Conservation (phyloP, 2,113 vertebrate species). For the Copsychus sechellarum region DNA sequence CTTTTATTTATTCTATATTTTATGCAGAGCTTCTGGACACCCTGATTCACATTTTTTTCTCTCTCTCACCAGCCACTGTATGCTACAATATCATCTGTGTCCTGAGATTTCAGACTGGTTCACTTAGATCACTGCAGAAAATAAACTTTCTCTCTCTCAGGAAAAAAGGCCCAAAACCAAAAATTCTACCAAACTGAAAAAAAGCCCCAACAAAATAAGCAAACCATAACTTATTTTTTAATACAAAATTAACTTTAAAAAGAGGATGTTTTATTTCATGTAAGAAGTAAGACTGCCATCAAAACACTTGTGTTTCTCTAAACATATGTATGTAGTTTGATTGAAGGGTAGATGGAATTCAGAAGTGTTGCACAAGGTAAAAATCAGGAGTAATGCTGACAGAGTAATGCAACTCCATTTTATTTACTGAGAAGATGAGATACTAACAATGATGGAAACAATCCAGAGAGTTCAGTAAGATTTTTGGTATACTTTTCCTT, state of each 20-base stretch:
- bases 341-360: background rate
- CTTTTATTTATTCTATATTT: slow-evolving; percentile 19
- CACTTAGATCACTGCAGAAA: background rate
- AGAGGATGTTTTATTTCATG: background rate
- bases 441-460: background rate
- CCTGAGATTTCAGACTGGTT: background rate
- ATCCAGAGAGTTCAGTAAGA: background rate
- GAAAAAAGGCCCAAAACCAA: background rate
- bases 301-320: background rate
- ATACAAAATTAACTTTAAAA: background rate
- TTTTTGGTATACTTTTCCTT: background rate
- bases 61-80: background rate
- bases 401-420: fast-evolving
- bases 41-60: background rate
- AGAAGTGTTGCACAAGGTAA: background rate
- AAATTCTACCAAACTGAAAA: background rate
- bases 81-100: background rate
- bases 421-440: background rate
- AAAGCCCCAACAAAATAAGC: background rate
- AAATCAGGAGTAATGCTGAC: background rate
- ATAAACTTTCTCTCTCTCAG: background rate
- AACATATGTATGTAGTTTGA: fast-evolving
- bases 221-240: fast-evolving
- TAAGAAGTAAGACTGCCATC: background rate
- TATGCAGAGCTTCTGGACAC: background rate